phyloP scores from a whole-genome alignment of 2,888 invertebrate genomes.

The Holacanthella duospinosa region DNA sequence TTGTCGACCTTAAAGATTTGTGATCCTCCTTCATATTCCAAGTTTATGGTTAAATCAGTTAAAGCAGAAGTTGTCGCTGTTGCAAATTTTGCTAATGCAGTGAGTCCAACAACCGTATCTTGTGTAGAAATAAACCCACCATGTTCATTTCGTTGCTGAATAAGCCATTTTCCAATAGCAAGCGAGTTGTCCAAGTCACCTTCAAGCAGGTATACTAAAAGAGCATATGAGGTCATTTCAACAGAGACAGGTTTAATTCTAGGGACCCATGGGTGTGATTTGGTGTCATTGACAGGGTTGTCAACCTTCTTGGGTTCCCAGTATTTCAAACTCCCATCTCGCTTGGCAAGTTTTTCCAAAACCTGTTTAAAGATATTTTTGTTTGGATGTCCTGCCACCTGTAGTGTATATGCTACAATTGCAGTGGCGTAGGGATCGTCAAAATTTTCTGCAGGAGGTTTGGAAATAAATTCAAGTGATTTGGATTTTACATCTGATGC shows the following conservation, averaged over 20 bases:
- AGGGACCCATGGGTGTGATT: neutral
- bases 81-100: conserved; percentile 20
- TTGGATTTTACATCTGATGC: conserved; percentile 48
- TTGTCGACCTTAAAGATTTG: neutral
- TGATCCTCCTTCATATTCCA: neutral
- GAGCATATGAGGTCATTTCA: conserved; percentile 72
- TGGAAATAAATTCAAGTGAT: conserved; percentile 62
- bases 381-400: conserved; percentile 60
- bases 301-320: conserved; percentile 60
- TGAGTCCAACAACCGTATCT: conserved; percentile 32
- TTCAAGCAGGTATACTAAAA: conserved; percentile 55
- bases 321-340: conserved; percentile 56
- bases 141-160: conserved; percentile 55
- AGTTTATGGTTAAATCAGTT: conserved; percentile 6
- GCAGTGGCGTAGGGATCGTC: conserved; percentile 66
- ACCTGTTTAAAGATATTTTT: conserved; percentile 54
- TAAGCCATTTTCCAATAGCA: conserved; percentile 60
- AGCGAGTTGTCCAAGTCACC: conserved; percentile 45
- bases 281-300: neutral
- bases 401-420: conserved; percentile 63
- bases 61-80: conserved; percentile 6
- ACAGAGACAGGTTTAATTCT: conserved; percentile 41
- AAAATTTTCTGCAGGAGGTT: conserved; percentile 51
- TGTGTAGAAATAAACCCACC: conserved; percentile 63
- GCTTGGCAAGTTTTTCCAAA: conserved; percentile 44